Evolutionary conservation across 2,888 invertebrate genomes (phyloP).

Genomic region (Ctenicera cuprea): DNA sequence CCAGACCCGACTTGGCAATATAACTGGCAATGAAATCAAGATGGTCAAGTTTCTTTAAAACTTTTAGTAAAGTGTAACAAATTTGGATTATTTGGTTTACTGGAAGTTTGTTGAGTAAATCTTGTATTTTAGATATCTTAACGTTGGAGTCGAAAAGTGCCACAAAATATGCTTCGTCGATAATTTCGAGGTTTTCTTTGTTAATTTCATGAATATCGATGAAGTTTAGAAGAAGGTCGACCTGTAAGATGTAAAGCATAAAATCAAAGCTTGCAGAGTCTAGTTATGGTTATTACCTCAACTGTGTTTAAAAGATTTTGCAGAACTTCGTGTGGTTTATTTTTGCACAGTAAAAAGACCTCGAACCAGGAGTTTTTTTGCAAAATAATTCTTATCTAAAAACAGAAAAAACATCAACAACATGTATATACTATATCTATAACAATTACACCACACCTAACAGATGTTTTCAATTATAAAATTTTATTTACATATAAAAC

Average conservation of each 20-base stretch:
- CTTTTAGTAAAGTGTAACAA: conserved; percentile 79
- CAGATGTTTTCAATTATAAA: no score
- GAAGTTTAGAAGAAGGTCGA: conserved; percentile 82
- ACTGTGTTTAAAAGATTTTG: conserved; percentile 60
- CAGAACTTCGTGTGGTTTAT: conserved; percentile 71
- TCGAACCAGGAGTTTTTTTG: conserved; percentile 77
- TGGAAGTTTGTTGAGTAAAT: conserved; percentile 78
- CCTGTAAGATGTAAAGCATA: conserved; percentile 70
- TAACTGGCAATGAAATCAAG: conserved; percentile 80
- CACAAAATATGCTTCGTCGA: conserved; percentile 75
- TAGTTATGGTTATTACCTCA: conserved; percentile 58
- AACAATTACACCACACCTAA: no score
- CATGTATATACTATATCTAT: no score
- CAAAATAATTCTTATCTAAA: conserved; percentile 76
- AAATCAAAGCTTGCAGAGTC: conserved; percentile 2
- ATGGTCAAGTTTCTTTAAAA: conserved; percentile 78
- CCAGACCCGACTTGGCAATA: conserved; percentile 73
- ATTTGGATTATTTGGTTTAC: conserved; percentile 76
- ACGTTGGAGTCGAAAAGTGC: conserved; percentile 76
- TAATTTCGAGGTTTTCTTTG: conserved; percentile 73
- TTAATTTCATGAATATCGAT: conserved; percentile 79
- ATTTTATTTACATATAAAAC: no score
- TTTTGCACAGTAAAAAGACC: conserved; percentile 75
- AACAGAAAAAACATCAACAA: conserved; percentile 41
- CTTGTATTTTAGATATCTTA: conserved; percentile 72